Conservation (phyloP, 2,797 vertebrate genomes). For the Mormyrops boulengeri region DNA sequence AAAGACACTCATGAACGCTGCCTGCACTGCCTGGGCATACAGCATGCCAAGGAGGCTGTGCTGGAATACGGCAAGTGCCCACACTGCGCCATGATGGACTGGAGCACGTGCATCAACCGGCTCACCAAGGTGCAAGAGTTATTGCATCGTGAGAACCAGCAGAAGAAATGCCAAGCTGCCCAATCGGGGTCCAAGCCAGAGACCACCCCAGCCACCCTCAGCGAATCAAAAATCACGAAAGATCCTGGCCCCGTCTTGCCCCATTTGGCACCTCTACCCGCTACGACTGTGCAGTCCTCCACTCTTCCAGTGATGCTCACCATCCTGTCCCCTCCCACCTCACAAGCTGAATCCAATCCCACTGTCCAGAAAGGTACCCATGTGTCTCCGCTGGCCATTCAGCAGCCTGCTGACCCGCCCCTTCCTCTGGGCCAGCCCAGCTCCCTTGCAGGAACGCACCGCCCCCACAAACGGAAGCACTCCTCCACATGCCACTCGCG, state of each 20-base stretch:
- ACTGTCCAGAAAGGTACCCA: conserved; percentile 21
- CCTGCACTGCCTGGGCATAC: conserved; percentile 42
- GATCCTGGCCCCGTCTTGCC: conserved; percentile 7
- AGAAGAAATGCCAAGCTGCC: conserved; percentile 34
- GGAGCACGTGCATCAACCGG: conserved; percentile 44
- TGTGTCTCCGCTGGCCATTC: conserved; percentile 27
- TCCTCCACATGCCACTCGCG: conserved; percentile 23
- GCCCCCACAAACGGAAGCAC: conserved; percentile 30
- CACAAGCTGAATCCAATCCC: conserved; percentile 21
- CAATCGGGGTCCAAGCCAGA: conserved; percentile 27
- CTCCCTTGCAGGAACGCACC: conserved; percentile 1
- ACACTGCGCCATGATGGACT: conserved; percentile 45
- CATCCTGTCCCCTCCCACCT: conserved; percentile 36
- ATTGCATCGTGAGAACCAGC: conserved; percentile 38
- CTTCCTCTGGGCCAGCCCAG: conserved; percentile 12
- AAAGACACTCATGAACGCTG: conserved; percentile 44
- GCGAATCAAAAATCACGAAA: conserved; percentile 17
- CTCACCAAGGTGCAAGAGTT: conserved; percentile 45
- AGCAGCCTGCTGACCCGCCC: conserved; percentile 27
- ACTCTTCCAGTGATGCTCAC: conserved; percentile 41
- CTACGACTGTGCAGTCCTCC: conserved; percentile 27
- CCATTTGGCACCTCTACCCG: not conserved
- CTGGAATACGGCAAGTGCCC: conserved; percentile 44
- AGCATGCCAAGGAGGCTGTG: conserved; percentile 44
- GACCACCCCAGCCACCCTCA: conserved; percentile 21